A percentile compares a stretch with the other conserved stretches of the same genome.
These are phyloP conservation scores for Hyaena hyaena DNA, from an alignment of 2,113 vertebrate genomes.

Conservation along the genomic window DNA sequence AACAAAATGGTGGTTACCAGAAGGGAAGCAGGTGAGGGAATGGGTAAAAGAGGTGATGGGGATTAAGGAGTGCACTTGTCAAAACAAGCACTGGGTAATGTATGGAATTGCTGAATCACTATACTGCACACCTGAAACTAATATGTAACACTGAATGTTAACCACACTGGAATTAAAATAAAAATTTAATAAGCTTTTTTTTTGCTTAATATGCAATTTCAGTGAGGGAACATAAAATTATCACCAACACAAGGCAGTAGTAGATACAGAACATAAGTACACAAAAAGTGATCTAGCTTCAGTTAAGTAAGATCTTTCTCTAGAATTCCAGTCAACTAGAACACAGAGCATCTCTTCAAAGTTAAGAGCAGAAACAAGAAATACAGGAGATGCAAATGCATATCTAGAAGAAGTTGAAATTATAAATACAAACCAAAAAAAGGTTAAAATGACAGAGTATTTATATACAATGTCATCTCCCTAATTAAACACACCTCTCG, in stretches of 20 bases:
- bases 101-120: not conserved
- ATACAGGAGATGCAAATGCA: not conserved
- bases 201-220: not conserved
- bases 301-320: not conserved
- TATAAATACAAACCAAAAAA: conserved; percentile 32
- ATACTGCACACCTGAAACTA: not conserved
- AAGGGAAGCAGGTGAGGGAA: too few relatives aligned
- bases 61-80: not conserved
- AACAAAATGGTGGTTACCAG: not conserved
- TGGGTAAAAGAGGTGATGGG: not conserved
- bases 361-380: conserved; percentile 28
- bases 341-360: not conserved
- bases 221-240: not conserved
- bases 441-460: not conserved
- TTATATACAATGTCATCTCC: not conserved
- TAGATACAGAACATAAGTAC: not conserved
- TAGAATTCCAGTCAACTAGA: conserved; percentile 10
- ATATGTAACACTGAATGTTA: not conserved
- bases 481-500: not conserved
- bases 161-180: not conserved
- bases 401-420: conserved; percentile 10
- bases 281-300: not conserved
- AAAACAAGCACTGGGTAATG: not conserved
- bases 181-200: too few relatives aligned
- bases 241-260: conserved; percentile 40